Evolutionary conservation across 2,113 vertebrate genomes (phyloP), one percentile per base, ranked within the genome.

Genomic region (Hymenochirus boettgeri): DNA sequence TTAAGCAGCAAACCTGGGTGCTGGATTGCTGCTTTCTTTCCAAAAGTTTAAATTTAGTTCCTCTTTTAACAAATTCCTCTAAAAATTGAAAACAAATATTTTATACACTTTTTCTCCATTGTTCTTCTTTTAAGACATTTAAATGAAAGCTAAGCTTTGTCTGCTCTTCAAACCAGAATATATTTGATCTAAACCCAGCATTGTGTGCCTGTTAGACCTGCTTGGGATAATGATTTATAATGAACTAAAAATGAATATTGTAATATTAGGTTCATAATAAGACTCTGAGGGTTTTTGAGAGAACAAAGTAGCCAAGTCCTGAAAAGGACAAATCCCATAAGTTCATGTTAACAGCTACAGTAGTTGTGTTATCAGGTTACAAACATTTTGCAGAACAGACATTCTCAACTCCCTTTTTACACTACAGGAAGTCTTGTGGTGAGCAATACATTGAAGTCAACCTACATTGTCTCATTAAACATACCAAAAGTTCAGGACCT

Each of bases 401-500:
- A 62, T 62, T 62, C 53, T 53, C 19, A 56, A 39, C 45, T 62
- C 54, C 24, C 52, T 18, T 53, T 63, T n/a, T 18, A 55, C 45
- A 65, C 37, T 37, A 33, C 37, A 65, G 62, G 39, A 65, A 65
- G 52, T 39, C 27, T 73, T 62, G 1, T 17, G 23, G 5, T 57
- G 21, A 72, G 9, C 67, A 7, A 7, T 4, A 13, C 59, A 60
- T 47, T 3, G 1, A 2, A 24, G 15, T 2, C 22, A 2, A 33
- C 57, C 56, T 57, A 62, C 31, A 27, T 62, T 42, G 39, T 23
- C 46, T 71, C 57, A 50, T 31, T 70, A 66, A 66, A 54, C 57
- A 33, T 35, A 60, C 62, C 42, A 21, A 57, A 39, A 59, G 54
- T 62, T 62, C 60, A 35, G 31, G 24, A 46, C 25, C 22, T 50